Evolutionary conservation across 2,888 invertebrate species (phyloP).

Genomic region (Nomada fucata): DNA sequence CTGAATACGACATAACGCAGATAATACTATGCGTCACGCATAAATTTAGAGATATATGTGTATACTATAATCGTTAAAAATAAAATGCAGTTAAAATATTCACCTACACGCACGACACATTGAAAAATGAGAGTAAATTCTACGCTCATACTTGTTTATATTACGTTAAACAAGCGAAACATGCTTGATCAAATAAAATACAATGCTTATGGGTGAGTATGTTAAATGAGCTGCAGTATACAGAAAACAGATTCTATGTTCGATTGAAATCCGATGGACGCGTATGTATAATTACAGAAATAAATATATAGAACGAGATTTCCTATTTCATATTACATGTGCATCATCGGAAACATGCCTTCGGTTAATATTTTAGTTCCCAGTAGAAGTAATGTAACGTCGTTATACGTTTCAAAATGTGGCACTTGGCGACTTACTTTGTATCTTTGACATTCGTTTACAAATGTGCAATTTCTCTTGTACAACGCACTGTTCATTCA

Average conservation of each 20-base stretch:
- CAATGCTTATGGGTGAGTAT: not conserved
- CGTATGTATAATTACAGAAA: not conserved
- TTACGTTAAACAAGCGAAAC: too few relatives aligned
- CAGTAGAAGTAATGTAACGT: conserved; percentile 30
- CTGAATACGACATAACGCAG: conserved; percentile 17
- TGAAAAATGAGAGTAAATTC: too few relatives aligned
- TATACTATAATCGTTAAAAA: conserved; percentile 3
- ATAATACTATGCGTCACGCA: not conserved
- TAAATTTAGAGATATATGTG: not conserved
- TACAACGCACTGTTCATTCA: conserved; percentile 28
- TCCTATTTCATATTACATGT: conserved; percentile 7
- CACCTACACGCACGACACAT: too few relatives aligned
- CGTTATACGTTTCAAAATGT: conserved; percentile 28
- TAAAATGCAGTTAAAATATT: not conserved
- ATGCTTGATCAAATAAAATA: not conserved
- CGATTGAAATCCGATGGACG: conserved; percentile 10
- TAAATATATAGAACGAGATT: conserved; percentile 10
- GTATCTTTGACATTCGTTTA: conserved; percentile 27
- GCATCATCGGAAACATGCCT: conserved; percentile 22
- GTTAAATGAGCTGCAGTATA: not conserved
- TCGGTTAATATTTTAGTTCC: conserved; percentile 37
- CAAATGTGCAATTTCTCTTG: conserved; percentile 33
- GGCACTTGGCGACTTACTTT: conserved; percentile 45
- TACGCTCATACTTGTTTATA: too few relatives aligned
- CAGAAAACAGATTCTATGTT: conserved; percentile 6